Percentiles rank a stretch among this genome's conserved stretches.
phyloP scores from a whole-genome alignment of 2,888 invertebrate genomes.

The Torymus texanus region DNA sequence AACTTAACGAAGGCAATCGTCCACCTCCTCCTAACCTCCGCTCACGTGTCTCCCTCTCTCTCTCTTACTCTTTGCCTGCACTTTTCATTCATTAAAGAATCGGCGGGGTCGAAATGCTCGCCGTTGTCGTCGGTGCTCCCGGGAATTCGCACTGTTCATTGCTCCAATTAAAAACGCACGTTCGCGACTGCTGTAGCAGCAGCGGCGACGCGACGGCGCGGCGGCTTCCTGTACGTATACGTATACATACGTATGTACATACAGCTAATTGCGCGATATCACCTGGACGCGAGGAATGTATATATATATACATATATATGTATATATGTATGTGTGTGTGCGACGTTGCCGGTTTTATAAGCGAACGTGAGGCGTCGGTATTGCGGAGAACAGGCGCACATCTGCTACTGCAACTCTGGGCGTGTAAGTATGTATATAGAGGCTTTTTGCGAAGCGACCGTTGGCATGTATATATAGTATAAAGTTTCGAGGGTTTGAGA shows the following conservation, averaged over 20 bases:
- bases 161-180: slow-evolving; percentile 37
- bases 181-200: not conserved
- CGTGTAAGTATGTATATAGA: too few species aligned
- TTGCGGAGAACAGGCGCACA: too few species aligned
- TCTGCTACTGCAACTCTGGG: too few species aligned
- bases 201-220: slow-evolving; percentile 18
- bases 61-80: not conserved
- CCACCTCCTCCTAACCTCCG: too few species aligned
- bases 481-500: too few species aligned
- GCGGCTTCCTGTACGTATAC: slow-evolving; percentile 1
- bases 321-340: not conserved
- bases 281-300: slow-evolving; percentile 60
- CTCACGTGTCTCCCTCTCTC: too few species aligned
- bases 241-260: not conserved
- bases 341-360: slow-evolving; percentile 64
- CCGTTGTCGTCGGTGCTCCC: not conserved
- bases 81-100: slow-evolving; percentile 18
- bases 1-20: too few species aligned
- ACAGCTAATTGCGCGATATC: slow-evolving; percentile 67
- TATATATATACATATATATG: too few species aligned
- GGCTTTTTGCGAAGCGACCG: too few species aligned
- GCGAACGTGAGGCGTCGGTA: too few species aligned
- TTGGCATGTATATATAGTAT: too few species aligned
- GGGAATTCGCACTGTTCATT: slow-evolving; percentile 2
- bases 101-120: not conserved